Base-by-base conservation (phyloP, 1,140 invertebrate genomes). In the Brachystomella parvula region DNA sequence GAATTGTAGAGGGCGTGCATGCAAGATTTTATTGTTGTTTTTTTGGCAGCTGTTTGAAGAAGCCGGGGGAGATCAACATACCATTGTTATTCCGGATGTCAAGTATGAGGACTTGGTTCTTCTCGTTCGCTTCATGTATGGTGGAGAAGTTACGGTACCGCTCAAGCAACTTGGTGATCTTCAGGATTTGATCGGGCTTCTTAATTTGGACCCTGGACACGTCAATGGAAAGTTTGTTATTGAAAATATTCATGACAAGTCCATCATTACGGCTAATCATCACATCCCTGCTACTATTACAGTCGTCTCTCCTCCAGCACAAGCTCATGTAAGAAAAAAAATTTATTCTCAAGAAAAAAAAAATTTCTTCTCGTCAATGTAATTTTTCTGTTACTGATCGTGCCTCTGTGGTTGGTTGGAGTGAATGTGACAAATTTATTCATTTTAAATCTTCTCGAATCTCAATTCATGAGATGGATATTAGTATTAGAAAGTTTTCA, bases 141-240 rank as follows among this genome's bases (percentile, higher is more conserved):
- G 73, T n/a, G 73, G 73, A 28, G 73, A 74, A 30, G 73, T 74
- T 0, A 70, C 68, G 33, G 73, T 74, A 17, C 73, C 73, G 31
- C 63, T 74, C 49, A 72, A 72, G 49, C 70, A 74, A 49, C 60
- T 74, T 21, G 73, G 73, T 3, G 71, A 63, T 12, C 58, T 74
- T 1, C 73, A 74, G 57, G 73, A 74, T 53, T 65, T 74, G 24
- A 74, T 72, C 56, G 68, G 73, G 53, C 63, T 74, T n/a, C 71
- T 74, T 21, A 66, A 71, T 29, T 57, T 74, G 15, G 73, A 74
- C 44, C 68, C 72, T 12, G 72, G 72, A 31, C 66, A 73, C 59
- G 69, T 67, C 6, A 73, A 69, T 58, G 72, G 72, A 3, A 73
- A 73, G 59, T 73, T 73, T 64, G 67, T 73, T 21, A 73, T 73